Evolutionary conservation across 2,797 vertebrate species (phyloP).

Genomic region (Eulemur mongoz): DNA sequence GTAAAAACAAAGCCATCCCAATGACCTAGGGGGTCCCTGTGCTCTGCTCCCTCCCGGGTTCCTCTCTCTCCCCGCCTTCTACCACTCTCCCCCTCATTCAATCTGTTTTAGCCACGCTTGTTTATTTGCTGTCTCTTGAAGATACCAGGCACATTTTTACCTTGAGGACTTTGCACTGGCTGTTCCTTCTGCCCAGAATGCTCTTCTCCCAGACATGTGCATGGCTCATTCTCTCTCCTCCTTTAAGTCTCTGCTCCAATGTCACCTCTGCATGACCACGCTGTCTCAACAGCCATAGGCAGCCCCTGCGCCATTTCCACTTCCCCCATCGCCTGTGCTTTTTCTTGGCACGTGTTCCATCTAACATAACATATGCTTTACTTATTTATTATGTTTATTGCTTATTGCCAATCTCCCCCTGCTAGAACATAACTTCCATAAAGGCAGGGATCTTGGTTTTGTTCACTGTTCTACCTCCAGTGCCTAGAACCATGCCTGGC

Average conservation of each 20-base stretch:
- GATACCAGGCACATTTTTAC: not conserved
- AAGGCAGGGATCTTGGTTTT: not conserved
- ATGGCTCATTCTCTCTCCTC: not conserved
- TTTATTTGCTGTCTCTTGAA: not conserved
- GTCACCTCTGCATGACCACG: not conserved
- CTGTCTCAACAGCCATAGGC: not conserved
- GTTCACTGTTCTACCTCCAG: not conserved
- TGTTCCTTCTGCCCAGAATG: not conserved
- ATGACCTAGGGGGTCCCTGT: accelerated
- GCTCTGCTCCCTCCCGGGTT: not conserved
- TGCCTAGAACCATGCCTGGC: not conserved
- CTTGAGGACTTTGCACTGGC: too few species aligned
- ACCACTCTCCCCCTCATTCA: not conserved
- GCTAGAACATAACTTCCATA: not conserved
- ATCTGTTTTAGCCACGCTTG: not conserved
- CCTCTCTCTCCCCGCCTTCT: not conserved
- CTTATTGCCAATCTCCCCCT: not conserved
- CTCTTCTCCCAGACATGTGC: not conserved
- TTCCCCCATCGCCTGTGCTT: not conserved
- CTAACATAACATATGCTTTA: not conserved
- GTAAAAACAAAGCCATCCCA: not conserved
- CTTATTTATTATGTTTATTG: not conserved
- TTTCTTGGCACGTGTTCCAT: not conserved
- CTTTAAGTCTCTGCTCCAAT: not conserved
- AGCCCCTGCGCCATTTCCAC: not conserved